Percentiles rank a stretch among this genome's conserved stretches.
phyloP scores from a whole-genome alignment of 2,113 vertebrate genomes.

The Echinops telfairi region DNA sequence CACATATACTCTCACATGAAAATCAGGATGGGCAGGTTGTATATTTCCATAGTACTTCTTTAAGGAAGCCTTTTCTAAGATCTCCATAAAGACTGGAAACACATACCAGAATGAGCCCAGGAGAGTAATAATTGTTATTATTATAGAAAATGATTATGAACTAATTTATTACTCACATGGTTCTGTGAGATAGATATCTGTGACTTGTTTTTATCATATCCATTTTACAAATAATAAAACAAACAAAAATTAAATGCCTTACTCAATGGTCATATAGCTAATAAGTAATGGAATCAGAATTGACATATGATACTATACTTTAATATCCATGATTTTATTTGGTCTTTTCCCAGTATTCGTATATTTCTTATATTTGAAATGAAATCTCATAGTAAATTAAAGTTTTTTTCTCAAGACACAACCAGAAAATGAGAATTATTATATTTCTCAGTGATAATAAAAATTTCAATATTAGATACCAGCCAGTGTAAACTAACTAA shows the following conservation, averaged over 20 bases:
- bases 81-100: neutral
- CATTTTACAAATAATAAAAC: neutral
- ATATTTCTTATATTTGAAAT: slow-evolving; percentile 48
- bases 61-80: neutral
- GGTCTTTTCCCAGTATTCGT: neutral
- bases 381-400: neutral
- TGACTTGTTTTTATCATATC: neutral
- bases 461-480: neutral
- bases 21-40: neutral
- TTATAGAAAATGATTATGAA: neutral
- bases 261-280: neutral
- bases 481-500: slow-evolving; percentile 2
- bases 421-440: slow-evolving; percentile 20
- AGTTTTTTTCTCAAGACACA: neutral
- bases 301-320: neutral
- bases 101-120: neutral
- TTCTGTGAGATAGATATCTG: neutral
- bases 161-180: neutral
- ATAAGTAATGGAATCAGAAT: neutral
- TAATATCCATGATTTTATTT: neutral
- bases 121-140: neutral
- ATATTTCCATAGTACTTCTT: neutral
- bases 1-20: neutral
- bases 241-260: neutral
- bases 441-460: neutral